Base-by-base conservation (phyloP, 2,888 invertebrate genomes). In the Spialia ferax region DNA sequence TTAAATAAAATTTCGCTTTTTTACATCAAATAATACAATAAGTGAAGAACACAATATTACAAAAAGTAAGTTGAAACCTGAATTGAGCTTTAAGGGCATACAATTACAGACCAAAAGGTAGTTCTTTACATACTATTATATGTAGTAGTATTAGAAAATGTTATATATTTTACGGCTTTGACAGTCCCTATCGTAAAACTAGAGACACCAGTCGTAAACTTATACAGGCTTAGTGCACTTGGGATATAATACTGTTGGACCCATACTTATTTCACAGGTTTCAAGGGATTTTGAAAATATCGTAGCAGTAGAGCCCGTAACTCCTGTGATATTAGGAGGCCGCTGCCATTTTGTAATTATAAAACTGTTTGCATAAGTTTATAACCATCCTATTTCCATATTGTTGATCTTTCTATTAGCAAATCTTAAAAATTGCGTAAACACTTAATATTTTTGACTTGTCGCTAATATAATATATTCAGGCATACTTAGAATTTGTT, bases 121-220 rank as follows among this genome's bases (percentile, higher is more conserved):
- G 48, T 50, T 62, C 5, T 6, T 2, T 8, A 62, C 29, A 52
- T 42, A 54, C 32, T n/a, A n/a, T n/a, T n/a, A 8, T 29, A 29
- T 5, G 38, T 54, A 20, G 42, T n/a, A n/a, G 60, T 66, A 59
- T 54, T 66, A 54, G 59, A 59, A 52, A 52, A 59, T 48, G 29
- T 63, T 54, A 52, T 35, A 35, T 64, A 59, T 61, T 65, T 66
- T 66, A 66, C 18, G 38, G 54, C 59, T 22, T 15, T 42, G 29
- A 26, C 59, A 60, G 65, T 20, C 42, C 54, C 52, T 50, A 54
- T 66, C 65, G 54, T 66, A 66, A 66, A 66, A 60, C 65, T 48
- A 59, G 50, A 64, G 59, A 55, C 48, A 60, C 50, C 52, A 38
- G 54, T 60, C 65, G 60, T 60, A 66, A 66, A 66, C 42, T 42